These are phyloP conservation scores for Hirtodrosophila histrioides DNA, from an alignment of 2,888 invertebrate genomes.

Conservation along the genomic window DNA sequence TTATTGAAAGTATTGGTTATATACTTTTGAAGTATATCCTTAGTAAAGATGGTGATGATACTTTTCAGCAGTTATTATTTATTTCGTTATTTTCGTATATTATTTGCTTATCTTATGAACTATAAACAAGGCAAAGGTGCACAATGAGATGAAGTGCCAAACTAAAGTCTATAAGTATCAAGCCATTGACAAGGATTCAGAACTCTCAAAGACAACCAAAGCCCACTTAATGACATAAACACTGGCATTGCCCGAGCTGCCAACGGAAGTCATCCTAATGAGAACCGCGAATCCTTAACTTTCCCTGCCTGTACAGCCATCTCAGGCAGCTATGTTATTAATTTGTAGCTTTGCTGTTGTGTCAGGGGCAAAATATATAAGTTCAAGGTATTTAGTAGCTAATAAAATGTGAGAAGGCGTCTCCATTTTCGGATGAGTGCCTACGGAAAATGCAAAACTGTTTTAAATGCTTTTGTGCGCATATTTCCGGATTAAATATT, in stretches of 20 bases:
- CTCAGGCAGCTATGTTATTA: conserved; percentile 50
- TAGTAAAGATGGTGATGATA: too few species aligned
- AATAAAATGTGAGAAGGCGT: conserved; percentile 60
- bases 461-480: conserved; percentile 62
- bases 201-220: conserved; percentile 30
- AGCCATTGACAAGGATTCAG: conserved; percentile 28
- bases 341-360: conserved; percentile 52
- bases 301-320: conserved; percentile 3
- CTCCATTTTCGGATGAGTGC: conserved; percentile 53
- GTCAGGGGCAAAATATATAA: conserved; percentile 37
- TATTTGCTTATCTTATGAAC: conserved; percentile 13
- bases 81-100: background rate
- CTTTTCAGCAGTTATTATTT: conserved; percentile 1
- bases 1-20: too few species aligned
- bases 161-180: conserved; percentile 40
- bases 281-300: conserved; percentile 41
- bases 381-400: conserved; percentile 68
- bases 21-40: background rate
- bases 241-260: conserved; percentile 19
- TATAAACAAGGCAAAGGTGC: conserved; percentile 4
- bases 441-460: conserved; percentile 57
- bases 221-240: conserved; percentile 72
- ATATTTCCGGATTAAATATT: conserved; percentile 47
- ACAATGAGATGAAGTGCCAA: conserved; percentile 15
- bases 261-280: conserved; percentile 71